Conservation (phyloP, 2,113 vertebrate species). For the Chaetops frenatus region DNA sequence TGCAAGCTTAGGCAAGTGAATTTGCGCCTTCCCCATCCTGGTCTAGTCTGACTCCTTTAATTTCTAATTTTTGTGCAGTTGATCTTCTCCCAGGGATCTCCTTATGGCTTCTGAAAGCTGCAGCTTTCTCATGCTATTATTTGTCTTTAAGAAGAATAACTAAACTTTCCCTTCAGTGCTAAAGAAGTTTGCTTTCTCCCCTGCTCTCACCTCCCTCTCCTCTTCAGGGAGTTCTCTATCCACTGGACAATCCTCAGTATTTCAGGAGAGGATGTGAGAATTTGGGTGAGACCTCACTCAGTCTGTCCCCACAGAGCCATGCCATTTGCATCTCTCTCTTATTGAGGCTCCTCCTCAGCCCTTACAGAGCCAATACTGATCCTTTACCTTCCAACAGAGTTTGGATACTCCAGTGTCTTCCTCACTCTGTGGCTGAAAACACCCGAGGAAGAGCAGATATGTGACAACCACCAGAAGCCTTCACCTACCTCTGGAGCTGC, state of each 20-base stretch:
- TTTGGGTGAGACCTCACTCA: neutral
- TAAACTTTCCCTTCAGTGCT: neutral
- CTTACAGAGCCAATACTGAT: neutral
- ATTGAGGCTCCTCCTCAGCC: neutral
- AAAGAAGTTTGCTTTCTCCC: neutral
- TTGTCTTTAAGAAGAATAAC: neutral
- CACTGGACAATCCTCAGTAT: neutral
- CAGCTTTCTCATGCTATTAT: neutral
- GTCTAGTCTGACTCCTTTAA: neutral
- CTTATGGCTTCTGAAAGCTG: neutral
- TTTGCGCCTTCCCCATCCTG: neutral
- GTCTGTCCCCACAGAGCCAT: neutral
- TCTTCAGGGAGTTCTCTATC: neutral
- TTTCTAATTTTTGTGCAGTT: neutral
- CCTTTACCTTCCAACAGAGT: neutral
- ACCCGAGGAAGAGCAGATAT: neutral
- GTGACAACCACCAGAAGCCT: neutral
- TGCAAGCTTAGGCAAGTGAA: neutral
- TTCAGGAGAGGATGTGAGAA: neutral
- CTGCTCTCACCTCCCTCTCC: neutral
- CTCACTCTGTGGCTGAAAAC: neutral
- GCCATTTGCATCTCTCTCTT: neutral
- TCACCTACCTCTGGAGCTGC: slow-evolving; percentile 58
- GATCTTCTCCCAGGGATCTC: neutral
- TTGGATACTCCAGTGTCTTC: neutral